Evolutionary conservation across 2,888 invertebrate species (phyloP).

Genomic region (Patella ulyssiponensis): DNA sequence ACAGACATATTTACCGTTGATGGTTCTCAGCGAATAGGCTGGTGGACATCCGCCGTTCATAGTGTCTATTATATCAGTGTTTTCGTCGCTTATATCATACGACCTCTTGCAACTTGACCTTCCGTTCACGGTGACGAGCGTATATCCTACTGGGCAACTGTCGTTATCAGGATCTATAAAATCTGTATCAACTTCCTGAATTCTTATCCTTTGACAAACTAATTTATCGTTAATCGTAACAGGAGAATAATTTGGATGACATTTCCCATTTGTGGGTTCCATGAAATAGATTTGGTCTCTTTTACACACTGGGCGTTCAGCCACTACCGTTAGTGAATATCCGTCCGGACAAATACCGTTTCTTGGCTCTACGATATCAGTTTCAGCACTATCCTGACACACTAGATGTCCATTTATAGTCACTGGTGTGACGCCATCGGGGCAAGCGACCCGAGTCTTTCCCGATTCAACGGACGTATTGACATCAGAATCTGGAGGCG

Average conservation of each 20-base stretch:
- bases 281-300: not conserved
- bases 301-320: not conserved
- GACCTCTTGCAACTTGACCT: not conserved
- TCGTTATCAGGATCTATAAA: not conserved
- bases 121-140: not conserved
- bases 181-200: not conserved
- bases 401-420: not conserved
- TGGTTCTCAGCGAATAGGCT: not conserved
- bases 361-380: not conserved
- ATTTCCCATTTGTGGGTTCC: not conserved
- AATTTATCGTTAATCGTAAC: not conserved
- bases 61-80: not conserved
- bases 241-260: not conserved
- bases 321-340: not conserved
- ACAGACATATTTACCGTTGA: not conserved
- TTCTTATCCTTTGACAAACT: not conserved
- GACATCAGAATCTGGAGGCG: not conserved
- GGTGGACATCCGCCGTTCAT: not conserved
- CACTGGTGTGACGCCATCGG: not conserved
- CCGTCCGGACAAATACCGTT: not conserved
- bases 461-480: not conserved
- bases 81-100: no score
- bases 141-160: not conserved
- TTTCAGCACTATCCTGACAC: not conserved
- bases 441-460: not conserved